Evolutionary conservation across 2,888 invertebrate genomes (phyloP).

Genomic region (Apotomis turbidana): DNA sequence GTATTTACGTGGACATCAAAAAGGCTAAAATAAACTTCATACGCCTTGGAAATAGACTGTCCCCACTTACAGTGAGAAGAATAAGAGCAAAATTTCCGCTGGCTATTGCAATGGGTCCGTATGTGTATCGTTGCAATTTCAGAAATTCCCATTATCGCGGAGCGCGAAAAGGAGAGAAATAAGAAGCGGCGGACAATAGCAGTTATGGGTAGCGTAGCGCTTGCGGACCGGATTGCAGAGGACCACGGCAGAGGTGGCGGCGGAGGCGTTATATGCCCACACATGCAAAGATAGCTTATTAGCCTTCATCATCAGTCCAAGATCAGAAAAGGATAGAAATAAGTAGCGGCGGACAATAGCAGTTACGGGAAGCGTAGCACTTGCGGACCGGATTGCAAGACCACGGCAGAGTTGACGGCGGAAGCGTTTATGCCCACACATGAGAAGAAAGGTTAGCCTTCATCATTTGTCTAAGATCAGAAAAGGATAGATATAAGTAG

Average conservation of each 20-base stretch:
- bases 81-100: slow-evolving; percentile 67
- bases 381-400: no score
- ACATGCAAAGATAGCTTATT: background rate
- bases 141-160: slow-evolving; percentile 79
- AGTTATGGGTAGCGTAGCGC: slow-evolving; percentile 48
- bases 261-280: background rate
- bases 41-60: slow-evolving; percentile 56
- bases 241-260: slow-evolving; percentile 43
- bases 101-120: slow-evolving; percentile 65
- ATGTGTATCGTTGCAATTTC: slow-evolving; percentile 82
- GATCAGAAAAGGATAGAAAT: no score
- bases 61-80: slow-evolving; percentile 56
- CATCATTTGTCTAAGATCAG: no score
- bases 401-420: background rate
- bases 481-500: no score
- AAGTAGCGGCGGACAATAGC: no score
- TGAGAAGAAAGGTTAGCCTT: no score
- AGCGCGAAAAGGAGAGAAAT: slow-evolving; percentile 76
- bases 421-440: background rate
- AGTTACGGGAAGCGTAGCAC: no score
- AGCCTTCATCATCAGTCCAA: no score
- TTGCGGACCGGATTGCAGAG: slow-evolving; percentile 36
- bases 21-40: slow-evolving; percentile 44
- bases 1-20: slow-evolving; percentile 39
- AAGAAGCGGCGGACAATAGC: slow-evolving; percentile 74